Base-by-base conservation (phyloP, 2,113 vertebrate genomes). In the Nymphicus hollandicus region DNA sequence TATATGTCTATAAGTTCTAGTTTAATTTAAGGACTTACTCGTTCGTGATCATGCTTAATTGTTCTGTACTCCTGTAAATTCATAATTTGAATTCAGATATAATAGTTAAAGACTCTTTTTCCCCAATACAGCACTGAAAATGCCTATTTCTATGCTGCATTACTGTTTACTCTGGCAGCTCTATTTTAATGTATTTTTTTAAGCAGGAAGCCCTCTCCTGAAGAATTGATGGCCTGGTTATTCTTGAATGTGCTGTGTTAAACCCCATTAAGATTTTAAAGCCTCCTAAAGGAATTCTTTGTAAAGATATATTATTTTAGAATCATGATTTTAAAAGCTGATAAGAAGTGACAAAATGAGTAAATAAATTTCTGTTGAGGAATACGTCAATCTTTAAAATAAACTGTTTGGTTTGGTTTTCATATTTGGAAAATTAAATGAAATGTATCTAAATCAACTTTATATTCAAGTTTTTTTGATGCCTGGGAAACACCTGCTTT, bases 181-280 rank as follows among this genome's bases (percentile, higher is more conserved):
- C 74, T 85, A 24, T 91, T 93, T 82, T 88, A 81, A 58, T 80
- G 27, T 53, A 19, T 87, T 88, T 74, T 88, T 91, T 90, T 86
- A 86, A 70, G 86, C 72, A 90, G 44, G 80, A 86, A 90, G 19
- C 27, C 8, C 2, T 89, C 39, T 97, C 46, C 50, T 78, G 47
- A 44, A 83, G 80, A 86, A 86, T 91, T 94, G 70, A 68, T 94
- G 80, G 24, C 68, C 17, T 74, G 44, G 6, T 94, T 94, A 13
- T 93, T 89, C 60, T 86, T 86, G 76, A 90, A 91, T 93, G 72
- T 88, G 86, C 87, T 86, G 68, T 96, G 76, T 95, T 94, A 96
- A 90, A 87, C 68, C 13, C 60, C 44, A 60, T 95, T 89, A 95
- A 85, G 74, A 55, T 88, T 97, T 93, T 95, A 87, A 89, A 91